phyloP scores from a whole-genome alignment of 2,113 vertebrate genomes.

The Scytalopus superciliaris region DNA sequence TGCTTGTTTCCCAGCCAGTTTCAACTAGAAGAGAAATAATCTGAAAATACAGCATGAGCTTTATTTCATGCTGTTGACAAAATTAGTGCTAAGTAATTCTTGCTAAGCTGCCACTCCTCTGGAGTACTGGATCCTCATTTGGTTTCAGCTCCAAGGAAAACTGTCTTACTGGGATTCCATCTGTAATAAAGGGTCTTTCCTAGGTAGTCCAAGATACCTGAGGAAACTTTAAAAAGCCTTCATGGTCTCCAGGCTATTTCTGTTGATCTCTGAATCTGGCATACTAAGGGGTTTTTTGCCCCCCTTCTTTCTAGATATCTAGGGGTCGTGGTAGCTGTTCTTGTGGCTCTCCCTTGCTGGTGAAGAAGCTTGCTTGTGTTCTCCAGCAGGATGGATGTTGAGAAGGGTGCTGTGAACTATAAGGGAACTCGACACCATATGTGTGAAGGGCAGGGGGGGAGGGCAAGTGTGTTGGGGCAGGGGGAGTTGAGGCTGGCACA shows the following conservation, averaged over 20 bases:
- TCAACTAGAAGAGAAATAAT: not conserved
- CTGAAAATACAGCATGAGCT: not conserved
- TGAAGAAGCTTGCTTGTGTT: not conserved
- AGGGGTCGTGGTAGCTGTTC: not conserved
- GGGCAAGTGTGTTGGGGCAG: not conserved
- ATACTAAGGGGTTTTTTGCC: not conserved
- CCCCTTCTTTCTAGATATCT: constrained; percentile 28
- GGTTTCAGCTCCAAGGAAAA: constrained; percentile 24
- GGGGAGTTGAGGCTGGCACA: constrained; percentile 24
- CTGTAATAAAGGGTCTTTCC: not conserved
- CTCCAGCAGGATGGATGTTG: constrained; percentile 9
- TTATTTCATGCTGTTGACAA: not conserved
- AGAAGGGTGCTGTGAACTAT: constrained; percentile 13
- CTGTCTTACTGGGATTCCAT: not conserved
- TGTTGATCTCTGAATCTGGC: constrained; percentile 1
- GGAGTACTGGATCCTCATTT: not conserved
- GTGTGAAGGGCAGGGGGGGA: constrained; percentile 42
- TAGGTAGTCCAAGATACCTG: not conserved
- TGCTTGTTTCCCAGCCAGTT: constrained; percentile 3
- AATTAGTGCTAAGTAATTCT: not conserved
- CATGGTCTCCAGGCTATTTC: not conserved
- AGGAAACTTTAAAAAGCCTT: not conserved
- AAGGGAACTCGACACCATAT: not conserved
- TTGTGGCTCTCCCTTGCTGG: constrained; percentile 47
- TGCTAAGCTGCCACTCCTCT: not conserved